These are phyloP conservation scores for Diabrotica undecimpunctata DNA, from an alignment of 1,140 invertebrate species.

Conservation along the genomic window DNA sequence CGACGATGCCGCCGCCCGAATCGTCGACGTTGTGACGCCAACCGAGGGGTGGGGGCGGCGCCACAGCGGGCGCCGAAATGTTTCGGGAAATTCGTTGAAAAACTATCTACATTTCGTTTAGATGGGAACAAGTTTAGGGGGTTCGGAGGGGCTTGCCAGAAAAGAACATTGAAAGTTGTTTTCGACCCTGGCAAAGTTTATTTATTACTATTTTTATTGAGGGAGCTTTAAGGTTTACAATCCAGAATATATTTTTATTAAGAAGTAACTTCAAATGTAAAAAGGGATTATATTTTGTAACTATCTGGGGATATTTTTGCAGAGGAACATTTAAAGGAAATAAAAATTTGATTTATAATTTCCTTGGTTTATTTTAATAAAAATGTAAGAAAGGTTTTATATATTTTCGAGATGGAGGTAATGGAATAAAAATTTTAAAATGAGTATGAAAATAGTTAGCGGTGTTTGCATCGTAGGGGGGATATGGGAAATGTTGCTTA, in stretches of 20 bases:
- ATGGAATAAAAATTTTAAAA: no score
- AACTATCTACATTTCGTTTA: conserved; percentile 13
- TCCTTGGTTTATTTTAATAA: no score
- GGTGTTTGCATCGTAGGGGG: no score
- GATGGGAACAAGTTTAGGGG: neutral
- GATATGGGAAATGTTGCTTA: no score
- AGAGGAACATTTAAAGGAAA: no score
- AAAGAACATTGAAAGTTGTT: neutral
- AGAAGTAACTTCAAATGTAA: no score
- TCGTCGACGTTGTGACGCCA: conserved; percentile 2
- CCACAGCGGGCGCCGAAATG: conserved; percentile 14
- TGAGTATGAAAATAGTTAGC: no score
- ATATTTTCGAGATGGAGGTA: no score
- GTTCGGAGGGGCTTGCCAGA: neutral
- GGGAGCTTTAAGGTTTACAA: neutral
- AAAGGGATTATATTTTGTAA: no score
- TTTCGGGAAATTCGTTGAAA: conserved; percentile 11
- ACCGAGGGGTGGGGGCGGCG: conserved; percentile 13
- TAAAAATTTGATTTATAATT: no score
- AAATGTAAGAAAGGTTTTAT: no score
- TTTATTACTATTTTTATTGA: neutral
- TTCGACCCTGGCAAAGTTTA: conserved; percentile 2
- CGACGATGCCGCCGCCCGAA: conserved; percentile 4
- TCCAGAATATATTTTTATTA: neutral
- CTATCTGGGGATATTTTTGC: no score